A percentile compares a stretch with the other conserved stretches of the same genome.
Evolutionary conservation across 2,797 vertebrate genomes (phyloP).

Genomic region (Carduelis carduelis): DNA sequence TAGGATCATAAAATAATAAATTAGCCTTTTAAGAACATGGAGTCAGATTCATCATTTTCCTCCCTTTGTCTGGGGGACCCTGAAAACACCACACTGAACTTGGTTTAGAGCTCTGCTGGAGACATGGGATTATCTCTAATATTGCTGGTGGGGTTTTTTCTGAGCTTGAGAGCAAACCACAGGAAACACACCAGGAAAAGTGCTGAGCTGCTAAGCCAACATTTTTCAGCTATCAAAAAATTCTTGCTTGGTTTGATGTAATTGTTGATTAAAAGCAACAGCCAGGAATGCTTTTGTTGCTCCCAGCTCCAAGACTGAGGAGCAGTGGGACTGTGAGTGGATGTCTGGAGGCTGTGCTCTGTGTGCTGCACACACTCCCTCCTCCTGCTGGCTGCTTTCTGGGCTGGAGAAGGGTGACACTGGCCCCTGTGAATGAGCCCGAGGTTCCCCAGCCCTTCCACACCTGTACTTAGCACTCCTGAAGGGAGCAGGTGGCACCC

Average conservation of each 20-base stretch:
- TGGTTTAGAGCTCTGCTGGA: not conserved
- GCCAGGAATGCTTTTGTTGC: not conserved
- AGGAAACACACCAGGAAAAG: not conserved
- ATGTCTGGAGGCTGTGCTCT: not conserved
- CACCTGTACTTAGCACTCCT: fast-evolving
- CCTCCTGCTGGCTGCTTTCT: not conserved
- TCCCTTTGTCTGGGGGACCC: too few species aligned
- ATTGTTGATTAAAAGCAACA: not conserved
- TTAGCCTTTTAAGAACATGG: too few species aligned
- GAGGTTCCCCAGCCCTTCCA: not conserved
- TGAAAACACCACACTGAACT: not conserved
- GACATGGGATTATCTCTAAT: not conserved
- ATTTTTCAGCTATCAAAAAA: not conserved
- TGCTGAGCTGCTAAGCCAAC: not conserved
- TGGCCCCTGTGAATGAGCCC: too few species aligned
- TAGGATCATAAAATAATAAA: too few species aligned
- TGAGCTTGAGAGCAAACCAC: not conserved
- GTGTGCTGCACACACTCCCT: not conserved
- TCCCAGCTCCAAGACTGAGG: not conserved
- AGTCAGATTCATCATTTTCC: too few species aligned
- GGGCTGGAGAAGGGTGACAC: not conserved
- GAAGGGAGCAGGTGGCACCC: not conserved
- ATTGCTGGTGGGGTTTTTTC: not conserved
- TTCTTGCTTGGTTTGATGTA: not conserved
- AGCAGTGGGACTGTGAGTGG: too few species aligned